These are phyloP conservation scores for Tragelaphus buxtoni DNA, from an alignment of 2,113 vertebrate species.

Conservation along the genomic window DNA sequence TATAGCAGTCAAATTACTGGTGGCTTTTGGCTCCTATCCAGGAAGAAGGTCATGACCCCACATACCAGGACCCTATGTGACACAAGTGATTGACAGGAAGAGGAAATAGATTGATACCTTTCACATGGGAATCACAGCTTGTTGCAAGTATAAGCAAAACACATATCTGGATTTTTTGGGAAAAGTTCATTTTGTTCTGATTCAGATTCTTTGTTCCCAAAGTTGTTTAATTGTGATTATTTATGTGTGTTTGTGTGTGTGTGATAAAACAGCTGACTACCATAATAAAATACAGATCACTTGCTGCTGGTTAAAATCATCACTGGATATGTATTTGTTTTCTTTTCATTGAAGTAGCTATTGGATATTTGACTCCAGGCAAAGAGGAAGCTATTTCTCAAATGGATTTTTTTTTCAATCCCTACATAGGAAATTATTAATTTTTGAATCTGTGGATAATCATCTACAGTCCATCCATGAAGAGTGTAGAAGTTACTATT, in stretches of 20 bases:
- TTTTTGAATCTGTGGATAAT: conserved; percentile 54
- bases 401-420: conserved; percentile 36
- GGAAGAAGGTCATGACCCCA: conserved; percentile 89
- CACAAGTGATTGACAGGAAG: conserved; percentile 91
- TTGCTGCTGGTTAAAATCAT: conserved; percentile 61
- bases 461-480: conserved; percentile 56
- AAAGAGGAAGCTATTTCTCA: conserved; percentile 58
- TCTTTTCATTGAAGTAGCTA: conserved; percentile 63
- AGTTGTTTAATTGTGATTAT: conserved; percentile 85
- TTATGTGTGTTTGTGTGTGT: conserved; percentile 16
- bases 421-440: conserved; percentile 66
- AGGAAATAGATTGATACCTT: conserved; percentile 91
- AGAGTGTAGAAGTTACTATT: conserved; percentile 60
- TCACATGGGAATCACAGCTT: conserved; percentile 97
- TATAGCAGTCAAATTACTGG: conserved; percentile 85
- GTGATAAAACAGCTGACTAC: conserved; percentile 68
- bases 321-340: conserved; percentile 59
- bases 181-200: conserved; percentile 90
- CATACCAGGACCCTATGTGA: conserved; percentile 87
- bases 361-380: conserved; percentile 35
- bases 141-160: conserved; percentile 86
- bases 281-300: conserved; percentile 72
- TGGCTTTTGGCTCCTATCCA: conserved; percentile 89
- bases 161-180: conserved; percentile 87
- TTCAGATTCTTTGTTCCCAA: conserved; percentile 84